Conservation (phyloP, 1,140 invertebrate genomes). For the Nylanderia fulva region DNA sequence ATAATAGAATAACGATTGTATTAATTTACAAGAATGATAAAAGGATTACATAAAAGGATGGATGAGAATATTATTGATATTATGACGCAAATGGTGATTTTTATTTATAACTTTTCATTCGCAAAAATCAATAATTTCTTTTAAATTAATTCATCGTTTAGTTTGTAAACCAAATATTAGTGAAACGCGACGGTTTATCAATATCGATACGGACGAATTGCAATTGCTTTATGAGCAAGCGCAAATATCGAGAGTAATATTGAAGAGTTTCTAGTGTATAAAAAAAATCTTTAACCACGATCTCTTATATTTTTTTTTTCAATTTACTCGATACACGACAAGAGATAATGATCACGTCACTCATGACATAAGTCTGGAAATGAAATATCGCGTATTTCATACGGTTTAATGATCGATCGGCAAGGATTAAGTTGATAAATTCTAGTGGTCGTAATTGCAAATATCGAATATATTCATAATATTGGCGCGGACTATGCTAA, state of each 20-base stretch:
- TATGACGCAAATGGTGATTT: neutral
- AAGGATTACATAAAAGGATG: neutral
- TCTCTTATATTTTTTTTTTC: conserved; percentile 34
- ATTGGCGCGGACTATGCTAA: neutral
- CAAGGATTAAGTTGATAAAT: conserved; percentile 51
- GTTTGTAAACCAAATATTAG: conserved; percentile 30
- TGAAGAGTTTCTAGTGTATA: neutral
- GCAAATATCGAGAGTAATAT: conserved; percentile 19
- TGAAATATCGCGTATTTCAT: conserved; percentile 25
- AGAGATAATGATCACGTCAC: neutral
- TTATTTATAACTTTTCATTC: neutral
- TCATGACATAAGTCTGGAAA: conserved; percentile 3
- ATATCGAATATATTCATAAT: conserved; percentile 4
- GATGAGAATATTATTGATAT: conserved; percentile 14
- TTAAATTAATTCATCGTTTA: conserved; percentile 28
- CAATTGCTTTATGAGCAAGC: conserved; percentile 2
- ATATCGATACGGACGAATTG: neutral
- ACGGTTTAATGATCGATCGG: conserved; percentile 44
- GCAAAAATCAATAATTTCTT: neutral
- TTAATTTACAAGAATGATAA: neutral
- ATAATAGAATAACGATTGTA: neutral
- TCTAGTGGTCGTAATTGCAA: conserved; percentile 16
- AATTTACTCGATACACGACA: conserved; percentile 27
- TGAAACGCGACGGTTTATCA: neutral
- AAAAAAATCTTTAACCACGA: conserved; percentile 25